Evolutionary conservation across 35 echinoderm and acorn worm genomes (phyloP), one percentile per base, ranked within the genome.

Genomic region (Ophioderma brevispina): DNA sequence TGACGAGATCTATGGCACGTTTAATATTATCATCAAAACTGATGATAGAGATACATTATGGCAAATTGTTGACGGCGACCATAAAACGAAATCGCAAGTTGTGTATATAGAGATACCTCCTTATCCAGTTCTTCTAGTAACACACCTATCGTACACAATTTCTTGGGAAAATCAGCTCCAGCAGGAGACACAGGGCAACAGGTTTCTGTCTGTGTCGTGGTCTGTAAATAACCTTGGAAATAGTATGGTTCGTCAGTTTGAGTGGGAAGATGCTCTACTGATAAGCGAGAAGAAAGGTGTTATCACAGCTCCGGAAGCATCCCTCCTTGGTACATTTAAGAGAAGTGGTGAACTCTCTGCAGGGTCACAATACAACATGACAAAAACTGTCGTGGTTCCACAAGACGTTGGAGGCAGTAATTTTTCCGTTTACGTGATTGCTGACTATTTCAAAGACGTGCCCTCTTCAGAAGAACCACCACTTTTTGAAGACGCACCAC

Each of bases 251-350:
- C 42, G 31, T 37, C 31, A 50, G 25, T 4, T 6, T 17, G 38
- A 18, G 0, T 86, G 84, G 84, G 35, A 56, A 38, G 84, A 86
- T 37, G 84, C 64, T 35, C n/a, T 86, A 23, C 23, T 76, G 33
- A 70, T 86, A 38, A 76, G 46, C 3, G 30, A 56, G 4, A 37
- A 86, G 23, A 75, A 70, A 28, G 84, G 64, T 39, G 84, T 75
- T 37, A 76, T 36, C 0, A 36, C 38, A 37, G 25, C 38, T 37
- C 55, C 55, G 37, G 31, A 31, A 4, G 84, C 32, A 1, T 37
- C 38, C 1, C 36, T 86, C 0, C 11, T 85, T 0, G 32, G 31
- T 0, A 85, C 55, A 49, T n/a, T 32, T 85, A 17, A n/a, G n/a
- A n/a, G 41, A 4, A 46, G 41, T 46, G 17, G 10, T 43, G 33